Evolutionary conservation across 2,888 invertebrate species (phyloP).

Genomic region (Acrobasis consociella): DNA sequence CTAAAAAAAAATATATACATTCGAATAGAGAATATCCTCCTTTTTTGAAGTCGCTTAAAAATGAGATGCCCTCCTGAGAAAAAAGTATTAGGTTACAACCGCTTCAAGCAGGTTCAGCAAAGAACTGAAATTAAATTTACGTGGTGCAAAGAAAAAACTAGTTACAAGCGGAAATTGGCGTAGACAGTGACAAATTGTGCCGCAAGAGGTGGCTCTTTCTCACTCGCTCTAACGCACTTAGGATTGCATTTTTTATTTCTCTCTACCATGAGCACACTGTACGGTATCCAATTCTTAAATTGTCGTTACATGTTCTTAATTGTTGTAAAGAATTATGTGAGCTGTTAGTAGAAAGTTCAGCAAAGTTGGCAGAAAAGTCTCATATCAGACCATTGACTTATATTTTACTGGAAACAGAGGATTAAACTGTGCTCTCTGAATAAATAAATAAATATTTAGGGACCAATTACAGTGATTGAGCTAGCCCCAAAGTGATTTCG

Average conservation of each 20-base stretch:
- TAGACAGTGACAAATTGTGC: conserved; percentile 80
- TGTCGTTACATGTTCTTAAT: background rate
- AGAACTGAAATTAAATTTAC: conserved; percentile 80
- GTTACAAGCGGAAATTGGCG: conserved; percentile 80
- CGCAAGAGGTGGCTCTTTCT: conserved; percentile 59
- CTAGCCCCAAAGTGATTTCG: too few species aligned
- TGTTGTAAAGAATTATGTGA: too few species aligned
- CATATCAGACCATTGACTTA: too few species aligned
- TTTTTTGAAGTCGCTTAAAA: conserved; percentile 16
- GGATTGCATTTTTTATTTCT: conserved; percentile 45
- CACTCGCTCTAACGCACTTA: conserved; percentile 49
- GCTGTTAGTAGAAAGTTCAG: too few species aligned
- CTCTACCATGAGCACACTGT: conserved; percentile 46
- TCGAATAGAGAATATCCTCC: too few species aligned
- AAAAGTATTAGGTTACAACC: conserved; percentile 48
- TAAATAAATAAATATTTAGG: too few species aligned
- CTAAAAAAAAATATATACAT: too few species aligned
- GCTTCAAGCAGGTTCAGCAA: conserved; percentile 68
- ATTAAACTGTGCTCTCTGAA: too few species aligned
- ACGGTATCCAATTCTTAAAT: conserved; percentile 48
- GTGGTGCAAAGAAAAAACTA: conserved; percentile 79
- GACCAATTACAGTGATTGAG: too few species aligned
- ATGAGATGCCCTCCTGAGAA: conserved; percentile 32
- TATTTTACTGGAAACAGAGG: too few species aligned
- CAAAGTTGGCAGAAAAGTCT: too few species aligned